These are phyloP conservation scores for Phenganax marumi DNA, from an alignment of 92 coral and sea anemone genomes.

Conservation along the genomic window DNA sequence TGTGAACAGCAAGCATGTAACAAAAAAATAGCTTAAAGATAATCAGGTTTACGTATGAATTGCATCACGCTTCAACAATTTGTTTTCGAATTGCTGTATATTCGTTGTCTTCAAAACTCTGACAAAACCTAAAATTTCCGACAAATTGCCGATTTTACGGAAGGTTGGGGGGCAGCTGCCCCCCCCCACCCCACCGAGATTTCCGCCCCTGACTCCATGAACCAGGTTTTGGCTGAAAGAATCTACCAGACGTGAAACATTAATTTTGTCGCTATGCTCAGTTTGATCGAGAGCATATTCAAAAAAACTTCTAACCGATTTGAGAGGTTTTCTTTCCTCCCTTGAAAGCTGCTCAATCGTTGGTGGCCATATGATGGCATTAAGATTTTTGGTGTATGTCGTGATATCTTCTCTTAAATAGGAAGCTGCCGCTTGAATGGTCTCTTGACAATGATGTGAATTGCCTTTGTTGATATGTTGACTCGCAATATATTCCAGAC, in stretches of 20 bases:
- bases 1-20: too few relatives aligned
- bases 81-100: too few relatives aligned
- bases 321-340: slow-evolving; percentile 11
- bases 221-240: slow-evolving; percentile 7
- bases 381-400: background rate
- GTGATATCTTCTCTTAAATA: background rate
- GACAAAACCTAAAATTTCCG: too few relatives aligned
- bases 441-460: slow-evolving; percentile 9
- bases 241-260: slow-evolving; percentile 14
- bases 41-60: too few relatives aligned
- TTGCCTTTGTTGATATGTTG: slow-evolving; percentile 2
- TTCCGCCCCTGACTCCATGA: too few relatives aligned
- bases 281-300: background rate
- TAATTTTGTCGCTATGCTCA: background rate
- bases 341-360: slow-evolving; percentile 2
- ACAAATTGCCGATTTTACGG: too few relatives aligned
- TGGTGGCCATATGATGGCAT: slow-evolving; percentile 8
- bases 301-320: background rate
- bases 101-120: too few relatives aligned
- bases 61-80: too few relatives aligned
- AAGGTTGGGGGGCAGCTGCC: too few relatives aligned
- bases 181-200: too few relatives aligned
- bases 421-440: background rate
- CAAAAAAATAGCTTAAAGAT: too few relatives aligned
- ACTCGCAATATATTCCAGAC: slow-evolving; percentile 9